Evolutionary conservation across 2,888 invertebrate species (phyloP), one percentile per base, ranked within the genome.

Genomic region (Linyphia triangularis): DNA sequence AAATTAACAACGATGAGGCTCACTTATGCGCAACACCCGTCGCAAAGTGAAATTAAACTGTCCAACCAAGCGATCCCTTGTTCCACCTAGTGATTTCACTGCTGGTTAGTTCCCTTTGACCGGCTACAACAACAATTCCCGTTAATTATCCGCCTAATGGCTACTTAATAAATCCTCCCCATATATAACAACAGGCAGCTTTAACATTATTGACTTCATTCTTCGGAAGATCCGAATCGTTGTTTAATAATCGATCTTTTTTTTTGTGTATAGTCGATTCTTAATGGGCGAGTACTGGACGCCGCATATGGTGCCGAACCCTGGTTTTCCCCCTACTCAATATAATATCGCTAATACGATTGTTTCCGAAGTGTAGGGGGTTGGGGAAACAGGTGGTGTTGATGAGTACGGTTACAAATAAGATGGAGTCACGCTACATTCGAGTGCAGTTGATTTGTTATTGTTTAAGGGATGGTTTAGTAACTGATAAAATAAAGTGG

Each of bases 71-170:
- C 86, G 43, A 30, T 26, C 28, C 33, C 33, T 59, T 30, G 84
- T 84, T 84, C 84, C 84, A 40, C 67, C 51, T 37, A 30, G 5
- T 65, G 67, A 73, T 61, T 65, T 78, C 57, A 59, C 33, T 57
- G 57, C 57, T n/a, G 28, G 30, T 51, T 28, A 40, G 40, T 43
- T 67, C 24, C 67, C 30, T 69, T n/a, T 59, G n/a, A n/a, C n/a
- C 61, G n/a, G 26, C 9, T 43, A 10, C 67, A 13, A 51, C 51
- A 51, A 51, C 51, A 51, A 51, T 28, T 59, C n/a, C 81, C 65
- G 86, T 75, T 86, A 86, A 86, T 86, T 81, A 81, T 57, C 81
- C 65, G 81, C 65, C 43, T 86, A 86, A 86, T 86, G 81, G 86
- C 30, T 63, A 59, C 67, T 67, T 81, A 81, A 81, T 73, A 81